Conservation (phyloP, 2,888 invertebrate genomes). For the Mythimna loreyi region DNA sequence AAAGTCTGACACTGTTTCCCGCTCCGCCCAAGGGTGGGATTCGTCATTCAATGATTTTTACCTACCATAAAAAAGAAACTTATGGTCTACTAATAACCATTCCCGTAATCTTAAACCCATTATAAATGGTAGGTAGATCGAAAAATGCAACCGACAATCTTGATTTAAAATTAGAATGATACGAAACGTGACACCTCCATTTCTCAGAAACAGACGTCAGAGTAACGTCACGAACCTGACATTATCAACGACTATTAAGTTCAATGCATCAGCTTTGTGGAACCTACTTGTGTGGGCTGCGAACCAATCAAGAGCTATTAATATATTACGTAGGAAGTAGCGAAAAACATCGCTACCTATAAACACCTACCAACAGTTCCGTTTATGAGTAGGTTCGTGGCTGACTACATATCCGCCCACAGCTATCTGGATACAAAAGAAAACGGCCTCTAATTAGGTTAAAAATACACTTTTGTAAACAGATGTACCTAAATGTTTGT, state of each 20-base stretch:
- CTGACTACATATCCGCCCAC: slow-evolving; percentile 10
- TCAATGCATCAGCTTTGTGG: slow-evolving; percentile 28
- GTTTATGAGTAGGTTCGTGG: slow-evolving; percentile 2
- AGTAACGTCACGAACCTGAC: slow-evolving; percentile 1
- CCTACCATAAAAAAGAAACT: too few species aligned
- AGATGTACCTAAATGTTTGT: background rate
- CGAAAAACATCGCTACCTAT: background rate
- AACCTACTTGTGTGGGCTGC: slow-evolving; percentile 18
- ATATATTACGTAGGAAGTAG: slow-evolving; percentile 41
- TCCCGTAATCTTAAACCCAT: background rate
- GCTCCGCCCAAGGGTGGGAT: too few species aligned
- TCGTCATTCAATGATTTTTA: too few species aligned
- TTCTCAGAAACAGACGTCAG: background rate
- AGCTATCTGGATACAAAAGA: slow-evolving; percentile 22
- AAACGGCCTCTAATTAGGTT: slow-evolving; percentile 11
- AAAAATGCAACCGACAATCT: background rate
- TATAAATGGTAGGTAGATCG: background rate
- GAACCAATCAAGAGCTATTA: slow-evolving; percentile 41
- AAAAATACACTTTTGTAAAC: slow-evolving; percentile 27
- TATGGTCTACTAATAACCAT: background rate
- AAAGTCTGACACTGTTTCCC: too few species aligned
- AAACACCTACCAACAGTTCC: background rate
- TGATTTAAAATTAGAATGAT: slow-evolving; percentile 7
- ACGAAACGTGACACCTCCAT: slow-evolving; percentile 9
- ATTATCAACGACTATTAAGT: slow-evolving; percentile 23